phyloP scores from a whole-genome alignment of 2,888 invertebrate species.

The Dorcus parallelipipedus region DNA sequence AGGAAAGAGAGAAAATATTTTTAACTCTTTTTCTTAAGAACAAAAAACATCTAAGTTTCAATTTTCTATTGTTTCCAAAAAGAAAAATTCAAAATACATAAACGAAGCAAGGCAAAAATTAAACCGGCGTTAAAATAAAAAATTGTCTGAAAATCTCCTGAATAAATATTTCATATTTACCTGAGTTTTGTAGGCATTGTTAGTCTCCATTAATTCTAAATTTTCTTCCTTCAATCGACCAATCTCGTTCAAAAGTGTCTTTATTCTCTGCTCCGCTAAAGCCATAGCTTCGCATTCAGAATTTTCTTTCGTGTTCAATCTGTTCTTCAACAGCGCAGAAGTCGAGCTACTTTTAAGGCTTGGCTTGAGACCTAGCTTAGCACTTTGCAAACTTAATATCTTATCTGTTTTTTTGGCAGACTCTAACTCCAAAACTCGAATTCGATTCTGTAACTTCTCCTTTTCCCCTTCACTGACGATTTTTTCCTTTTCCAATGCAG shows the following conservation, averaged over 20 bases:
- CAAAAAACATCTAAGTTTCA: no score
- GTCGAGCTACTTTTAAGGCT: constrained; percentile 17
- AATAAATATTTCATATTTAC: neutral
- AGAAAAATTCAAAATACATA: no score
- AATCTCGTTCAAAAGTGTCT: constrained; percentile 46
- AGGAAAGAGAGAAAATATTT: neutral
- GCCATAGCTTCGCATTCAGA: constrained; percentile 44
- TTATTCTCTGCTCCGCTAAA: constrained; percentile 43
- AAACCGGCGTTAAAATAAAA: no score
- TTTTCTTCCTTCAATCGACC: constrained; percentile 47
- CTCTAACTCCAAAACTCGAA: constrained; percentile 54
- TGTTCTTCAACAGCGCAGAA: constrained; percentile 49
- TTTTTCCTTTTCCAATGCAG: constrained; percentile 55
- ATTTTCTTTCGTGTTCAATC: constrained; percentile 21
- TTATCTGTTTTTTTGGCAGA: constrained; percentile 22
- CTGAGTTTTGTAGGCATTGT: constrained; percentile 29
- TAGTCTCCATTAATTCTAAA: constrained; percentile 37
- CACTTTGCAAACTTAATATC: constrained; percentile 4
- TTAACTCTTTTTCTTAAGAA: no score
- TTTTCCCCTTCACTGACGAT: constrained; percentile 55
- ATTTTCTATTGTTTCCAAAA: no score
- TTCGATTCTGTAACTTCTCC: constrained; percentile 58
- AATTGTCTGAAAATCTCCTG: no score
- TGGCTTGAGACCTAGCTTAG: constrained; percentile 15
- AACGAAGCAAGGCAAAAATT: no score